phyloP scores from a whole-genome alignment of 2,888 invertebrate species.

The Hirtodrosophila cameraria region DNA sequence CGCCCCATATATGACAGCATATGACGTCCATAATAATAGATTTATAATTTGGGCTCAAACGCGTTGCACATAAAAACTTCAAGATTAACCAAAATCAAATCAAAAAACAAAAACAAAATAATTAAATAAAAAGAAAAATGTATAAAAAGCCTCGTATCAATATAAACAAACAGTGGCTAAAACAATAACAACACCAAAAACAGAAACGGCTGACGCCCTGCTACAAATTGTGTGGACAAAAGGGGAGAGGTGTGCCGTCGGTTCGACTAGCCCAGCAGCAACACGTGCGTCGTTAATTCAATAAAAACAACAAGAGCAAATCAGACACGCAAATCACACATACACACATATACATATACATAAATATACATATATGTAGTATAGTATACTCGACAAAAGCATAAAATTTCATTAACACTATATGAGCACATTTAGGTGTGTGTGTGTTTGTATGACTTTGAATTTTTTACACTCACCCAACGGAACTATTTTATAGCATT shows the following conservation, averaged over 20 bases:
- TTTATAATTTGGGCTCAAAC: slow-evolving; percentile 51
- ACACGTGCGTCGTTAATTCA: slow-evolving; percentile 74
- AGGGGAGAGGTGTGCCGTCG: slow-evolving; percentile 19
- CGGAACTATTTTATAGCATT: neutral
- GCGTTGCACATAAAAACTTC: slow-evolving; percentile 55
- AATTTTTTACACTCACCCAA: slow-evolving; percentile 21
- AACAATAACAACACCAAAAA: slow-evolving; percentile 13
- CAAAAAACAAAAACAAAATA: slow-evolving; percentile 13
- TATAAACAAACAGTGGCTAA: slow-evolving; percentile 55
- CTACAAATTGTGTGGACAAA: slow-evolving; percentile 25
- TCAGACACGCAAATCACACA: slow-evolving; percentile 14
- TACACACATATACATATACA: slow-evolving; percentile 9
- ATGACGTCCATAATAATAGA: slow-evolving; percentile 57
- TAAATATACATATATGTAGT: neutral
- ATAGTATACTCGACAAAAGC: slow-evolving; percentile 29
- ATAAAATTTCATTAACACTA: slow-evolving; percentile 68
- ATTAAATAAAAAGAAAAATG: slow-evolving; percentile 10
- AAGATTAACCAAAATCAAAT: slow-evolving; percentile 27
- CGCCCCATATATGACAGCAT: slow-evolving; percentile 59
- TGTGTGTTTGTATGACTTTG: slow-evolving; percentile 19
- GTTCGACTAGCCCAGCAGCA: slow-evolving; percentile 58
- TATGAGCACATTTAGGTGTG: slow-evolving; percentile 45
- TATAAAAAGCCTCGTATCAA: slow-evolving; percentile 27
- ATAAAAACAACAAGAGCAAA: slow-evolving; percentile 61
- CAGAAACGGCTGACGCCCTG: slow-evolving; percentile 14